A percentile compares a stretch with the other conserved stretches of the same genome.
Conservation (phyloP, 2,797 vertebrate genomes). For the Pipistrellus pygmaeus region DNA sequence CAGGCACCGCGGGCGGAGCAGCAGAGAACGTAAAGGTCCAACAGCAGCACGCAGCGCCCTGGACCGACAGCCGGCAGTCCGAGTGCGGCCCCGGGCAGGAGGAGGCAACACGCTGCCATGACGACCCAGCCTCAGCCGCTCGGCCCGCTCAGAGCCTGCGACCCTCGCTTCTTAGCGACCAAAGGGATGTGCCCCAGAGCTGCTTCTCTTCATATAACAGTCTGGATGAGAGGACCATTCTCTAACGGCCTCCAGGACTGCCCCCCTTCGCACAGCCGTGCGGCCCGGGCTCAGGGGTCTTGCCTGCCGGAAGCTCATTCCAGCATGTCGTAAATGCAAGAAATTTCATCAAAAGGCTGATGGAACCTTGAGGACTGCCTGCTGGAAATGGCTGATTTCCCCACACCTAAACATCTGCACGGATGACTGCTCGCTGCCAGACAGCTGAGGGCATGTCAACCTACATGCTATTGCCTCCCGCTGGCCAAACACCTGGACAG, state of each 20-base stretch:
- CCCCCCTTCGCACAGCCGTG: not conserved
- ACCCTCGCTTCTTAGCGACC: not conserved
- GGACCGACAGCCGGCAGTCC: rapidly evolving
- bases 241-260: not conserved
- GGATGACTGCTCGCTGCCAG: too few relatives aligned
- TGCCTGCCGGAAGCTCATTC: too few relatives aligned
- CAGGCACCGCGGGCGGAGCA: too few relatives aligned
- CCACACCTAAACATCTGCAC: too few relatives aligned
- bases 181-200: not conserved
- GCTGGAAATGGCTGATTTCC: too few relatives aligned
- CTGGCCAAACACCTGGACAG: too few relatives aligned
- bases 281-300: not conserved
- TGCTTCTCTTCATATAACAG: not conserved
- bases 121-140: not conserved
- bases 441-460: too few relatives aligned
- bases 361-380: too few relatives aligned
- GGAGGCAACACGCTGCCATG: rapidly evolving
- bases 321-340: too few relatives aligned
- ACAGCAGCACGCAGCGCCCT: too few relatives aligned
- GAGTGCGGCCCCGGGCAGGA: rapidly evolving
- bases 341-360: too few relatives aligned
- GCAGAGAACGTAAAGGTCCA: rapidly evolving
- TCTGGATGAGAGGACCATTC: not conserved
- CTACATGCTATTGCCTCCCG: too few relatives aligned
- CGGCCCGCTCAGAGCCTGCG: constrained; percentile 1